These are phyloP conservation scores for Paralvinella palmiformis DNA, from an alignment of 1,140 invertebrate genomes.

Conservation along the genomic window DNA sequence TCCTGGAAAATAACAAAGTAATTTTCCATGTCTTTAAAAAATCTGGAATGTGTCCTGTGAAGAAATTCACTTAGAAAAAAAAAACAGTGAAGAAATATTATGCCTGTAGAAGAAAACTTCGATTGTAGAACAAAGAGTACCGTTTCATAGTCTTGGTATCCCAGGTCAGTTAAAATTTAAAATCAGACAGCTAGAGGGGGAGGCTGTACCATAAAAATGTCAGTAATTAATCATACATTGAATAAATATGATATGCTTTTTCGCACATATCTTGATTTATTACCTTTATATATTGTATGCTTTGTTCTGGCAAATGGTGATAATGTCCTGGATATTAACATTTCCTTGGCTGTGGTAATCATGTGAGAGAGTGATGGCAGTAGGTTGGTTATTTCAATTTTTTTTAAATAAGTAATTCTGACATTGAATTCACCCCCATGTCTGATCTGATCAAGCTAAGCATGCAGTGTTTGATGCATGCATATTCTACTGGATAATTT, in stretches of 20 bases:
- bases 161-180: neutral
- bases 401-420: too few relatives aligned
- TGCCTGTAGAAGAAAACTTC: too few relatives aligned
- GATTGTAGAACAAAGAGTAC: too few relatives aligned
- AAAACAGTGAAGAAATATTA: too few relatives aligned
- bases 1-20: too few relatives aligned
- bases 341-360: neutral
- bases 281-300: neutral
- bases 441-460: neutral
- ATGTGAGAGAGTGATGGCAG: neutral
- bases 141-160: neutral
- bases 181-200: neutral
- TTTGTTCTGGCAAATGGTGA: neutral
- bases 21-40: too few relatives aligned
- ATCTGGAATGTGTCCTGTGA: too few relatives aligned
- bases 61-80: too few relatives aligned
- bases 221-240: too few relatives aligned
- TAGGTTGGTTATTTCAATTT: neutral
- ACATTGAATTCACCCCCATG: too few relatives aligned
- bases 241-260: neutral
- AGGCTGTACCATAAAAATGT: too few relatives aligned
- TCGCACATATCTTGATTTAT: neutral
- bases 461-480: neutral
- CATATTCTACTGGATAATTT: neutral
- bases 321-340: neutral